A percentile compares a stretch with the other conserved stretches of the same genome.
Evolutionary conservation across 2,797 vertebrate species (phyloP).

Genomic region (Clarias pachynema): DNA sequence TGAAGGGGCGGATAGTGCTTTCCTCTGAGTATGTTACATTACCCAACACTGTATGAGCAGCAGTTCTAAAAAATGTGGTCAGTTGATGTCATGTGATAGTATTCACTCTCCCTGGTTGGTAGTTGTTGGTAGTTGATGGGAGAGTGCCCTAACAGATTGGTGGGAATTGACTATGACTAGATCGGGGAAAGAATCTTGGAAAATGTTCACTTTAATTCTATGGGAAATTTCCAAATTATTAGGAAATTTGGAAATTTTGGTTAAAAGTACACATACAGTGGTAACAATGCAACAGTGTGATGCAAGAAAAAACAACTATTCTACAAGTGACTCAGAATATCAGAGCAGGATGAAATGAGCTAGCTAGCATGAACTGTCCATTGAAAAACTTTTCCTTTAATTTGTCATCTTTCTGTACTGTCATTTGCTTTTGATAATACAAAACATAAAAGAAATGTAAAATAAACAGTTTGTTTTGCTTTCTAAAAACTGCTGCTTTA

Average conservation of each 20-base stretch:
- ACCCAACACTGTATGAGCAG: too few species aligned
- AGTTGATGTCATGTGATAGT: too few species aligned
- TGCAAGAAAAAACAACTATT: not conserved
- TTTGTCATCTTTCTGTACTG: not conserved
- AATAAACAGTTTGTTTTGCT: too few species aligned
- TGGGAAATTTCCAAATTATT: too few species aligned
- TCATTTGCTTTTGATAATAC: not conserved
- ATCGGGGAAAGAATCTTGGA: too few species aligned
- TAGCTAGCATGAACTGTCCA: not conserved
- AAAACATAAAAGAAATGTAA: not conserved
- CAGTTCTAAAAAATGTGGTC: too few species aligned
- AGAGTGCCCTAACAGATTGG: too few species aligned
- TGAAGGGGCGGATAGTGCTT: too few species aligned
- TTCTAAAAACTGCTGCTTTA: not conserved
- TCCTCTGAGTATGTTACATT: too few species aligned
- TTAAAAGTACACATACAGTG: not conserved
- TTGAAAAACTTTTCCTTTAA: not conserved
- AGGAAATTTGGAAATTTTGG: not conserved
- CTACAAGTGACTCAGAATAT: not conserved
- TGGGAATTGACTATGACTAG: too few species aligned
- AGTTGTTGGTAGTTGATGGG: too few species aligned
- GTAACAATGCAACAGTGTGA: not conserved
- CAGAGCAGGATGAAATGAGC: not conserved
- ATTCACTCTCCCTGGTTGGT: too few species aligned
- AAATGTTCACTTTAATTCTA: not conserved